These are phyloP conservation scores for Microplitis mediator DNA, from an alignment of 1,140 invertebrate species.

Conservation along the genomic window DNA sequence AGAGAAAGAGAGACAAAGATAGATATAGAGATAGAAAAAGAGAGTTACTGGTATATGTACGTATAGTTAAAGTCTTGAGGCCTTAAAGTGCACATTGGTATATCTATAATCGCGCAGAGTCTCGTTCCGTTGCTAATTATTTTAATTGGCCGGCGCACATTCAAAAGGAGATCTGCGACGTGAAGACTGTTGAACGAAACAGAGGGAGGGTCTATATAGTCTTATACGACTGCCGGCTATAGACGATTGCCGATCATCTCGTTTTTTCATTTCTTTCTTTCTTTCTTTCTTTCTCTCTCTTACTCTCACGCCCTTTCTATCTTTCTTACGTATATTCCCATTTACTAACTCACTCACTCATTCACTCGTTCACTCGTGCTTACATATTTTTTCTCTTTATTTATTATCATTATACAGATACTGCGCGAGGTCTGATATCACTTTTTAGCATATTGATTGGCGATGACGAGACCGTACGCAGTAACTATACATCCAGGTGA, in stretches of 20 bases:
- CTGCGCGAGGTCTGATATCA: slow-evolving; percentile 38
- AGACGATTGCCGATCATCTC: slow-evolving; percentile 42
- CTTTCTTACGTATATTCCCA: too few relatives aligned
- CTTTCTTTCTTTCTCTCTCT: neutral
- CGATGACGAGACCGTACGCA: slow-evolving; percentile 52
- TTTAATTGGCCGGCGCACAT: slow-evolving; percentile 58
- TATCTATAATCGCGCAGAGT: slow-evolving; percentile 21
- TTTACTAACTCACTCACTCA: neutral
- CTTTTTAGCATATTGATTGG: slow-evolving; percentile 62
- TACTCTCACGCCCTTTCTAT: neutral
- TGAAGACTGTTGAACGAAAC: neutral
- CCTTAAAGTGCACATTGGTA: slow-evolving; percentile 1
- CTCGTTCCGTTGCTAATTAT: slow-evolving; percentile 54
- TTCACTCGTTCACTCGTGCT: slow-evolving; percentile 1
- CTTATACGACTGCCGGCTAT: slow-evolving; percentile 37
- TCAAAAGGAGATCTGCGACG: slow-evolving; percentile 43
- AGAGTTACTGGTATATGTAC: neutral
- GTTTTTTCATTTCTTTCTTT: slow-evolving; percentile 11
- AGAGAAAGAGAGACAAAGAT: too few relatives aligned
- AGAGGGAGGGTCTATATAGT: neutral
- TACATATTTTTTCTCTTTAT: slow-evolving; percentile 21
- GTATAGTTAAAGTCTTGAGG: neutral
- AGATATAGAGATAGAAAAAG: too few relatives aligned
- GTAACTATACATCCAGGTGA: neutral
- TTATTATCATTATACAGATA: slow-evolving; percentile 28